Conservation (phyloP, 2,113 vertebrate genomes). For the Brachypteracias leptosomus region DNA sequence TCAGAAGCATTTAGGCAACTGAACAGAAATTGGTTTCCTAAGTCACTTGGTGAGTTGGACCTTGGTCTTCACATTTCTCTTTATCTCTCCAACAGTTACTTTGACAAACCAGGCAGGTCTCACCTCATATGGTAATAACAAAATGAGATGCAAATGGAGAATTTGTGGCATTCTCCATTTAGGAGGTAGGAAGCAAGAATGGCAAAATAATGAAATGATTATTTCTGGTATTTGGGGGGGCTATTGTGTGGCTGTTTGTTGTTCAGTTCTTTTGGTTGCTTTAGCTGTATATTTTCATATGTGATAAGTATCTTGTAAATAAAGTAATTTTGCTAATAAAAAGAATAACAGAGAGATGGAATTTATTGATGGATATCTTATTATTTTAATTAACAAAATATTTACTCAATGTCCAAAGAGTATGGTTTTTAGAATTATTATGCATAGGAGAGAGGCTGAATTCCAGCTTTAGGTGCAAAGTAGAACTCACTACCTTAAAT, state of each 20-base stretch:
- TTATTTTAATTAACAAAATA: not conserved
- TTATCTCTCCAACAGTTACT: not conserved
- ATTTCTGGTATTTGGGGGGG: not conserved
- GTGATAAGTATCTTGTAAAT: not conserved
- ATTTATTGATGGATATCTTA: not conserved
- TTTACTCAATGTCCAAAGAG: not conserved
- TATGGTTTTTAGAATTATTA: not conserved
- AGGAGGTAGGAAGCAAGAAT: not conserved
- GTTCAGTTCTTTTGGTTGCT: not conserved
- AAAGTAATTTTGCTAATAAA: not conserved
- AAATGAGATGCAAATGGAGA: not conserved
- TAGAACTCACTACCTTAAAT: not conserved
- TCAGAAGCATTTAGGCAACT: not conserved
- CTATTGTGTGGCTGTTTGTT: not conserved
- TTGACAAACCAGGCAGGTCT: not conserved
- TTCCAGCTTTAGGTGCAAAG: not conserved
- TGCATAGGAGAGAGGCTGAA: not conserved
- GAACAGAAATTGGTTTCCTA: not conserved
- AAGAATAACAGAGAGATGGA: not conserved
- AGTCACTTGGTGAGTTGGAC: not conserved
- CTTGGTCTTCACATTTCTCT: not conserved
- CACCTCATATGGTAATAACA: not conserved
- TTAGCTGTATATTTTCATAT: not conserved
- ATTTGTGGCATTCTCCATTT: not conserved
- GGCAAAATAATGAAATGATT: not conserved